Conservation (phyloP, 2,888 invertebrate genomes). For the Diadegma fenestrale region DNA sequence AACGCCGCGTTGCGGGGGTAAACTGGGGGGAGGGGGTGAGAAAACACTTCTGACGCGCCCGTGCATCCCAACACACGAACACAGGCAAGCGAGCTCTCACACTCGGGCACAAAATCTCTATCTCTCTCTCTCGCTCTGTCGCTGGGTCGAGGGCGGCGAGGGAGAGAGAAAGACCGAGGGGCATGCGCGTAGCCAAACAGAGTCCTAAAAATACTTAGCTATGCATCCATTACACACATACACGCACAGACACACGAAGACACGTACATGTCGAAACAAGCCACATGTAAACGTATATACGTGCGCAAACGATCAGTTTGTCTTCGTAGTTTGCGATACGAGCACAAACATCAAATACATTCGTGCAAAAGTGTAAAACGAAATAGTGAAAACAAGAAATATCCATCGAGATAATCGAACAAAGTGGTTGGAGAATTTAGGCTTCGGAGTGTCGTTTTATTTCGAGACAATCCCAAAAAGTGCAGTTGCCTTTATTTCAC, state of each 20-base stretch:
- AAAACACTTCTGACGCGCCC: constrained; percentile 1
- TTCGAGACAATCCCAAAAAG: constrained; percentile 15
- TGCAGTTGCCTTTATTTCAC: not conserved
- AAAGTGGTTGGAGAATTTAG: not conserved
- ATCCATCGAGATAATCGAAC: constrained; percentile 1
- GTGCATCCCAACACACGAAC: not conserved
- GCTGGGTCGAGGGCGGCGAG: too few species aligned
- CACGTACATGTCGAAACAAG: not conserved
- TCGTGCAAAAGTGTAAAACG: not conserved
- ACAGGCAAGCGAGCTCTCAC: not conserved
- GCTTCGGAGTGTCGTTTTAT: constrained; percentile 1
- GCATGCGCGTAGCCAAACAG: not conserved
- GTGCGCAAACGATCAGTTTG: not conserved
- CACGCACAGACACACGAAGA: not conserved
- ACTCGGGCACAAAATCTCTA: not conserved
- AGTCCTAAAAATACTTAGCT: constrained; percentile 6
- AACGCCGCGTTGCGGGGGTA: not conserved
- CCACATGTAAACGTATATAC: not conserved
- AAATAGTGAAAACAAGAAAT: not conserved
- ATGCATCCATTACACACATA: not conserved
- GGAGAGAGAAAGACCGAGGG: not conserved
- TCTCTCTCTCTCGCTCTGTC: not conserved
- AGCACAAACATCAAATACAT: constrained; percentile 15
- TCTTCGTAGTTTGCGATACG: constrained; percentile 16
- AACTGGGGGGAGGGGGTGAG: not conserved